Conservation (phyloP, 2,888 invertebrate species). For the Altica lythri region DNA sequence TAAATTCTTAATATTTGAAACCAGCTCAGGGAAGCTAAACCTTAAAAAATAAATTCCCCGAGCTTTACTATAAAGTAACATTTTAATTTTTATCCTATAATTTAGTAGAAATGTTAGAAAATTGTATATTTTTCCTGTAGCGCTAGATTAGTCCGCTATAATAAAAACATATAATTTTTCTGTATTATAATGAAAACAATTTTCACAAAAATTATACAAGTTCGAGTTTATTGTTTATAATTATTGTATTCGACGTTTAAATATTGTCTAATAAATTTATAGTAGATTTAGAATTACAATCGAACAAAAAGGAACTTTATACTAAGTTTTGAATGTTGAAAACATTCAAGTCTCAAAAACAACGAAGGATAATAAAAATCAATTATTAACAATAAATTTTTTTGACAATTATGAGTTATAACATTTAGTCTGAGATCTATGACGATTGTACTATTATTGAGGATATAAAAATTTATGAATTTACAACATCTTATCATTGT, state of each 20-base stretch:
- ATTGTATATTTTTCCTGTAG: background rate
- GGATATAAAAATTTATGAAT: background rate
- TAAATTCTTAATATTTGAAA: conserved; percentile 32
- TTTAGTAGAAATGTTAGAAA: conserved; percentile 13
- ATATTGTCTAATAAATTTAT: conserved; percentile 44
- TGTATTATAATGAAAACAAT: conserved; percentile 26
- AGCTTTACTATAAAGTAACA: conserved; percentile 28
- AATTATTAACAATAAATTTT: too few species aligned
- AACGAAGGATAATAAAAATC: too few species aligned
- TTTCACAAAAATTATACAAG: conserved; percentile 16
- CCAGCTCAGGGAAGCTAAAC: conserved; percentile 26
- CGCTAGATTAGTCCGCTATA: conserved; percentile 1
- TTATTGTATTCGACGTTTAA: conserved; percentile 46
- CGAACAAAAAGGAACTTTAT: too few species aligned
- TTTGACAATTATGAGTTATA: too few species aligned
- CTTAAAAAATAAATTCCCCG: conserved; percentile 25
- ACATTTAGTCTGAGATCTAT: too few species aligned
- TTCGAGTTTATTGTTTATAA: conserved; percentile 41
- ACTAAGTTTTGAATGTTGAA: too few species aligned
- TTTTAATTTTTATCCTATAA: conserved; percentile 23
- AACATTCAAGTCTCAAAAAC: too few species aligned
- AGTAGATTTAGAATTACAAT: conserved; percentile 23
- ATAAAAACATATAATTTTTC: conserved; percentile 14
- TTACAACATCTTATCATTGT: background rate
- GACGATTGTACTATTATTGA: too few species aligned